Evolutionary conservation across 1,140 invertebrate species (phyloP), one percentile per base, ranked within the genome.

Genomic region (Trachymyrmex septentrionalis): DNA sequence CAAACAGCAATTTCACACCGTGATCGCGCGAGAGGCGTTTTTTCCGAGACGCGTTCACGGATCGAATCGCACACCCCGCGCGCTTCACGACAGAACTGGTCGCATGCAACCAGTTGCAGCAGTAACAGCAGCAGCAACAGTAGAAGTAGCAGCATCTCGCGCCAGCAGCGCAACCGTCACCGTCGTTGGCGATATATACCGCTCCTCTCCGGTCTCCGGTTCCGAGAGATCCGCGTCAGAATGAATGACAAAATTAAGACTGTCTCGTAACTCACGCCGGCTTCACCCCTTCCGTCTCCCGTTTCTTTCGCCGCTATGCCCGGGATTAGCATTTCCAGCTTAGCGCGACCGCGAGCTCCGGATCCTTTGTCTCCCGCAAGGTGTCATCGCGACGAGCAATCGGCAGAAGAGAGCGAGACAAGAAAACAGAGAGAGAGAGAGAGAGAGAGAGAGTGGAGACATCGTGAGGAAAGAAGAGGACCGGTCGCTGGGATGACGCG

Each of bases 261-360:
- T 85, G 90, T 91, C 90, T 88, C 87, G 90, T 91, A 91, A 91
- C 85, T 87, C 85, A 84, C 73, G 48, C 69, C n/a, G 10, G 66
- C 73, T 59, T 78, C 57, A 73, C 63, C 34, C 77, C 64, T 55
- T 80, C 64, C 24, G 69, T 86, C 80, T 48, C 75, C 53, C 19
- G 55, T n/a, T 55, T 81, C 71, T 71, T 38, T 66, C 59, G 21
- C 55, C 71, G 53, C 55, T 48, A 50, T 73, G 48, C 14, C 67
- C 27, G 61, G 86, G 91, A 93, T 93, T 93, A 93, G 90, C 93
- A 92, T 93, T 89, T 89, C 82, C 72, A 93, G 92, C 92, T 92
- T 85, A 88, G 92, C 90, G 91, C 89, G 90, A 90, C 91, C 91
- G 90, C 92, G 91, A 91, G 78, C 84, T 71, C 75, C 71, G 76